These are phyloP conservation scores for Cyanoliseus patagonus DNA, from an alignment of 2,113 vertebrate species.

Conservation along the genomic window DNA sequence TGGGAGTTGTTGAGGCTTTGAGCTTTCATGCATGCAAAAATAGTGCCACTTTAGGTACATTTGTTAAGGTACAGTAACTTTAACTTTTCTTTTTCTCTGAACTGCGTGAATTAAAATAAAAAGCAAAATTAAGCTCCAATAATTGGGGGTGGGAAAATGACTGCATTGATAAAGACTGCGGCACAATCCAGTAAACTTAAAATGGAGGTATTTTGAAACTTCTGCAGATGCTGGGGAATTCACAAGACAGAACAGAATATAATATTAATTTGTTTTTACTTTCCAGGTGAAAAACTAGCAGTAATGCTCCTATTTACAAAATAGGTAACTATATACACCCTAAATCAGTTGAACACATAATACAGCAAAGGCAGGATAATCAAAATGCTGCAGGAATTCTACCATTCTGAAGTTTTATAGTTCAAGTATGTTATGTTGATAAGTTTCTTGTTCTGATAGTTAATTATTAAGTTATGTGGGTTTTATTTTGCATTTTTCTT, in stretches of 20 bases:
- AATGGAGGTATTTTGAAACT: neutral
- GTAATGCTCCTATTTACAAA: constrained; percentile 31
- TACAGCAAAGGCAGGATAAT: constrained; percentile 31
- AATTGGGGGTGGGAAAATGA: neutral
- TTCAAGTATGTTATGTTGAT: neutral
- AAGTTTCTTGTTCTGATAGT: neutral
- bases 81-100: constrained; percentile 76
- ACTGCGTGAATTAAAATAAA: constrained; percentile 54
- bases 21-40: constrained; percentile 81
- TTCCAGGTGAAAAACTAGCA: constrained; percentile 29
- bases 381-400: constrained; percentile 12
- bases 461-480: neutral
- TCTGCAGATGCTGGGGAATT: neutral
- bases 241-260: neutral
- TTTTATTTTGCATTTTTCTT: neutral
- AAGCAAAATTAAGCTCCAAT: constrained; percentile 46
- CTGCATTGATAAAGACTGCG: neutral
- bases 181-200: neutral
- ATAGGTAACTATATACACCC: neutral
- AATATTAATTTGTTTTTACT: neutral
- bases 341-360: constrained; percentile 36
- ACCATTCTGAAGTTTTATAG: neutral
- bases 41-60: constrained; percentile 79
- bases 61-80: constrained; percentile 85
- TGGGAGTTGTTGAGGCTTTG: constrained; percentile 85